Conservation (phyloP, 2,888 invertebrate genomes). For the Parnassius glacialis region DNA sequence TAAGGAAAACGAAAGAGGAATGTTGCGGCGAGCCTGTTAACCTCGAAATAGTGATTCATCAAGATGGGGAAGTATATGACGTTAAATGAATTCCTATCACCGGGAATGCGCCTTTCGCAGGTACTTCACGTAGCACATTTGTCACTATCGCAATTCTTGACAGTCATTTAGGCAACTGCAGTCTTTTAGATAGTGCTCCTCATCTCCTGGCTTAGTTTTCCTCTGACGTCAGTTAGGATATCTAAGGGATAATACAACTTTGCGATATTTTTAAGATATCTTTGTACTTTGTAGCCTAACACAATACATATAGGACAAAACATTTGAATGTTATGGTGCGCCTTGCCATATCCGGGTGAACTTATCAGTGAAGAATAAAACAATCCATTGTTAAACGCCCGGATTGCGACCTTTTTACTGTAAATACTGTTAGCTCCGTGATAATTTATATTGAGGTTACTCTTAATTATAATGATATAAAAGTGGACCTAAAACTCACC, state of each 20-base stretch:
- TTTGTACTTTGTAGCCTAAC: no score
- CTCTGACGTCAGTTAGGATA: no score
- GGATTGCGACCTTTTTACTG: background rate
- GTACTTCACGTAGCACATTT: background rate
- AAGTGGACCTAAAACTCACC: slow-evolving; percentile 49
- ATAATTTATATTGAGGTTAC: no score
- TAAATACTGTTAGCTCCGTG: no score
- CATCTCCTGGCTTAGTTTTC: no score
- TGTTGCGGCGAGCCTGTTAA: slow-evolving; percentile 13
- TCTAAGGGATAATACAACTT: no score
- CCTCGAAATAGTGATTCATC: slow-evolving; percentile 24
- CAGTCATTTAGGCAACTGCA: no score
- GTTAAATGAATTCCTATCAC: slow-evolving; percentile 10
- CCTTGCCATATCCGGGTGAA: slow-evolving; percentile 18
- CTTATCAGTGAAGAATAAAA: slow-evolving; percentile 22
- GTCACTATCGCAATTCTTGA: background rate
- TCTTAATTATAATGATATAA: slow-evolving; percentile 9
- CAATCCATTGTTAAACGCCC: slow-evolving; percentile 1
- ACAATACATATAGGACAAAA: background rate
- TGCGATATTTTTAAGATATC: no score
- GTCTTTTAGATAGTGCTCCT: no score
- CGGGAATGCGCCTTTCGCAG: background rate
- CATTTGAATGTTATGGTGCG: background rate
- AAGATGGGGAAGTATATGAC: slow-evolving; percentile 8
- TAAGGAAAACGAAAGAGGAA: slow-evolving; percentile 12